Evolutionary conservation across 2,113 vertebrate species (phyloP), one percentile per base, ranked within the genome.

Genomic region (Hemichromis elongatus): DNA sequence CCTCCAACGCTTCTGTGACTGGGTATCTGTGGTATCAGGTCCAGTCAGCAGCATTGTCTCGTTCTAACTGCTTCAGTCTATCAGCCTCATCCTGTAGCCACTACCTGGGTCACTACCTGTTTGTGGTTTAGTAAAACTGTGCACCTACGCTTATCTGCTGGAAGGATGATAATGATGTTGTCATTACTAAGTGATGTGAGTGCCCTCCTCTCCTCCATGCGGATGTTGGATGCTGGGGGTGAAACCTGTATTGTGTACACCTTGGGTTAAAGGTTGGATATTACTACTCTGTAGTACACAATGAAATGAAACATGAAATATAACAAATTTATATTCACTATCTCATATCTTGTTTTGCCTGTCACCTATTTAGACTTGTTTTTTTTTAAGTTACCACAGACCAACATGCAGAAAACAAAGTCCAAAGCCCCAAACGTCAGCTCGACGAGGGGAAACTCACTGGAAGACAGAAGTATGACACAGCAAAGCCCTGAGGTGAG

Each of bases 1-100:
- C 19, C 50, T 53, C 9, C 9, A 53, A 53, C 9, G 0, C 52
- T 2, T 53, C 0, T 0, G 0, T 53, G 52, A 53, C 19, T 53
- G 52, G 9, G 28, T 28, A 28, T 28, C 33, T 35, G 33, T 35
- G 5, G 33, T 35, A 35, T 35, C 4, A 35, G 33, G 33, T 35
- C 33, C 7, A 2, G 33, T 35, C 7, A 35, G 6, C 6, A 35
- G 33, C 33, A 28, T 28, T 28, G 28, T 28, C 28, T 28, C 4
- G 28, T 28, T 28, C 28, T 28, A 28, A 28, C 28, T 28, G 28
- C 28, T 28, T 28, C 28, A 28, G 28, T 28, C 12, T 57, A 57
- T 57, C 55, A 57, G 26, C 26, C 28, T 55, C 21, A 14, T 18
- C 56, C 28, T 59, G 28, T 33, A 33, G 19, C 56, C 8, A 1